Conservation (phyloP, 2,888 invertebrate species). For the Linnaemya tessellans region DNA sequence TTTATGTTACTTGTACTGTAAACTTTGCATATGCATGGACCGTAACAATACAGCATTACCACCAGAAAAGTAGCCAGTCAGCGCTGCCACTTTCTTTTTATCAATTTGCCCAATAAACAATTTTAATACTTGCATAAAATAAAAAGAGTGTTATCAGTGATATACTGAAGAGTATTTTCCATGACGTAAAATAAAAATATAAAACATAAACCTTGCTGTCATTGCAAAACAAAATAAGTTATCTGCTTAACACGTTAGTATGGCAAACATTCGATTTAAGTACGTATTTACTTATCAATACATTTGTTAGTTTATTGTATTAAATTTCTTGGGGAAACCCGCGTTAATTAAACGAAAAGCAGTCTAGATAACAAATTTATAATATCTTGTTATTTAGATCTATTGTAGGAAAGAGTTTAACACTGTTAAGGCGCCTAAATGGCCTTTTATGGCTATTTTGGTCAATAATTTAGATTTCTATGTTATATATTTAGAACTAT, state of each 20-base stretch:
- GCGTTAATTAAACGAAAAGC: constrained; percentile 56
- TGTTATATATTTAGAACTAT: too few relatives aligned
- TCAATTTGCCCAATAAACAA: neutral
- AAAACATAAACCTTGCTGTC: neutral
- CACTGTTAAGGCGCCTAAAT: neutral
- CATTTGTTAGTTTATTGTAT: constrained; percentile 38
- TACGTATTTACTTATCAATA: constrained; percentile 42
- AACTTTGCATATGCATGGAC: too few relatives aligned
- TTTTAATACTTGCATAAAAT: neutral
- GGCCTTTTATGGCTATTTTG: neutral
- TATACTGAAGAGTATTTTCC: constrained; percentile 36
- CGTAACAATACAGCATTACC: too few relatives aligned
- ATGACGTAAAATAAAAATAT: constrained; percentile 34
- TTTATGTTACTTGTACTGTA: too few relatives aligned
- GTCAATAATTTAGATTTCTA: neutral
- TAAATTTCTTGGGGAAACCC: constrained; percentile 69
- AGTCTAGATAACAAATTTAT: constrained; percentile 50
- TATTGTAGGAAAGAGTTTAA: neutral
- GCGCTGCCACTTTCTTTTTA: too few relatives aligned
- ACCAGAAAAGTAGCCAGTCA: too few relatives aligned
- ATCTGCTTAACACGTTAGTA: constrained; percentile 40
- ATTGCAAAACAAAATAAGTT: constrained; percentile 55
- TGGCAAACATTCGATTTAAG: constrained; percentile 6
- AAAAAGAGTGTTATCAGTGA: neutral
- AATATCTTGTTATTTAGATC: constrained; percentile 25